Evolutionary conservation across 2,888 invertebrate genomes (phyloP).

Genomic region (Tachina grossa): DNA sequence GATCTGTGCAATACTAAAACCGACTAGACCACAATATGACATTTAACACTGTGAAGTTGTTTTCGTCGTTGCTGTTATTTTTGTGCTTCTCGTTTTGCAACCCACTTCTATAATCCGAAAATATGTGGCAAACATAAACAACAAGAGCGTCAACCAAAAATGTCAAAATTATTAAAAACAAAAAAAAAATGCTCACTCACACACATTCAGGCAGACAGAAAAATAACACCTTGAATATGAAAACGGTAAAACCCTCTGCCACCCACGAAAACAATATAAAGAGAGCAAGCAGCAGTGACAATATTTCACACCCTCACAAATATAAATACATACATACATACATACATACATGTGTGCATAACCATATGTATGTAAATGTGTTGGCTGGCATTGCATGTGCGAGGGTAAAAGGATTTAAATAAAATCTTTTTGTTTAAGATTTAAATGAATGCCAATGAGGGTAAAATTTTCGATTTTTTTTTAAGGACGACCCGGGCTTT

Average conservation of each 20-base stretch:
- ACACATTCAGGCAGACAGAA: neutral
- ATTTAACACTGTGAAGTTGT: constrained; percentile 48
- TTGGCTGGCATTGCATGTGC: neutral
- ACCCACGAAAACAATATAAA: constrained; percentile 6
- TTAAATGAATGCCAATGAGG: neutral
- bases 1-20: constrained; percentile 42
- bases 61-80: neutral
- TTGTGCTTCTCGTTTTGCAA: constrained; percentile 5
- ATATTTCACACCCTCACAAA: constrained; percentile 1
- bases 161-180: constrained; percentile 58
- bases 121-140: constrained; percentile 54
- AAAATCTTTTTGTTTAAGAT: neutral
- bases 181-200: neutral
- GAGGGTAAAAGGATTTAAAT: neutral
- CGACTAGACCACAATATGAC: constrained; percentile 61
- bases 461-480: too few species aligned
- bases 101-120: constrained; percentile 38
- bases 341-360: too few species aligned
- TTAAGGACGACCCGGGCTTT: too few species aligned
- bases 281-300: neutral
- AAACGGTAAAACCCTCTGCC: neutral
- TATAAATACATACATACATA: neutral
- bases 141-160: constrained; percentile 55
- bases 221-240: neutral
- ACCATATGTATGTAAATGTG: neutral